Base-by-base conservation (phyloP, 1,140 invertebrate species). In the Penaeus chinensis region DNA sequence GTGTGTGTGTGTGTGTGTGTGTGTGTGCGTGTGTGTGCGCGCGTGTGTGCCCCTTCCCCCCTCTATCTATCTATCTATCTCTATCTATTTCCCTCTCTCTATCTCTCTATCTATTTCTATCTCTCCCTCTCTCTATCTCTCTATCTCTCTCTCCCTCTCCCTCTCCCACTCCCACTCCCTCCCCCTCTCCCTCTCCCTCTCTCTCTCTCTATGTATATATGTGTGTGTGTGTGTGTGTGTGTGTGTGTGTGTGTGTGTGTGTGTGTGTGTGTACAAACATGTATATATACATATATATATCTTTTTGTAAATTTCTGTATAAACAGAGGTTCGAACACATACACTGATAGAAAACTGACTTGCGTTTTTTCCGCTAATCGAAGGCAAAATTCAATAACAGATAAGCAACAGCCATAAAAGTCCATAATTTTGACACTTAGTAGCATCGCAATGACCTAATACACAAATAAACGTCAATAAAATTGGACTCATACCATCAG, bases 201-300 rank as follows among this genome's bases (percentile, higher is more conserved):
- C 10, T 79, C 4, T 27, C 13, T 76, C 2, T 27, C 27, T 22
- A 27, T 19, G 13, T 4, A 1, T 76, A 27, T 27, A 19, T 76
- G 7, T 18, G n/a, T 32, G 37, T 74, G n/a, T 74, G 69, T 24
- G 69, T 74, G n/a, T 16, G 69, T 74, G 69, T 74, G 69, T 24
- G 11, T 24, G 69, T 74, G 71, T 74, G 5, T 74, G 5, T 81
- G 3, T 81, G 54, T 60, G 54, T 80, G 54, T 47, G 54, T 80
- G 54, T 80, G 5, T 80, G 54, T 61, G 54, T 60, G 54, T 80
- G 8, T 80, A 61, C 54, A 61, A 4, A 7, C 8, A 61, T 80
- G 54, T 80, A 61, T 80, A 80, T 61, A 80, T 5, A 80, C 42
- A 80, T 61, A 80, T 80, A 80, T 80, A 80, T 80, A 80, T 80